Base-by-base conservation (phyloP, 2,113 vertebrate genomes). In the Amblyornis subalaris region DNA sequence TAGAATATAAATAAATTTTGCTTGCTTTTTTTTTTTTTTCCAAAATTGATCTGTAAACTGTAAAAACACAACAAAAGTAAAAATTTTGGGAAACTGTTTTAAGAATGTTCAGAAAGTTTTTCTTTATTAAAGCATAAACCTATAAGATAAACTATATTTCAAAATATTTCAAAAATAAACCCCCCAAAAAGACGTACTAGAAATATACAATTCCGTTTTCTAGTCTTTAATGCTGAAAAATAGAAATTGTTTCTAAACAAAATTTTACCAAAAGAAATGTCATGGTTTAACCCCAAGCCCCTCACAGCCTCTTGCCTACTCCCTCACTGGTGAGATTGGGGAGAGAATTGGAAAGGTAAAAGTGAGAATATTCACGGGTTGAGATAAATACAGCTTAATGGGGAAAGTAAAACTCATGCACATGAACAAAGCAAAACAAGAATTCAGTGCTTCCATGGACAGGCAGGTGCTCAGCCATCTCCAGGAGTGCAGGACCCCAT, bases 181-280 rank as follows among this genome's bases (percentile, higher is more conserved):
- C 0, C 2, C 0, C 6, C 0, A 6, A 44, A 38, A 76, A 50
- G 2, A 8, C 16, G 3, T 47, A 42, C 16, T 54, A 8, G 8
- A 90, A 82, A 64, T 40, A 29, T 2, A 38, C 2, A 24, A 12
- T 35, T 54, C 6, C 35, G 7, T 64, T 54, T 62, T 50, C 6
- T 7, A 31, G 2, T 64, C 26, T 75, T 66, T 29, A 42, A 14
- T 28, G 3, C 1, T 76, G 19, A 55, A 79, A 88, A 55, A 0
- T 22, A 70, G 58, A 19, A 22, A 64, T 2, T 9, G 0, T 0
- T 55, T 82, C 21, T 58, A 55, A 88, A 55, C 0, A 36, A 73
- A 85, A 73, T 22, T 53, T 67, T 65, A 38, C 64, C 9, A 10
- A 61, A 85, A 31, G 0, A n/a, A 22, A 40, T n/a, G 7, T 21